These are phyloP conservation scores for Lithophane ornitopus DNA, from an alignment of 2,888 invertebrate species.

Conservation along the genomic window DNA sequence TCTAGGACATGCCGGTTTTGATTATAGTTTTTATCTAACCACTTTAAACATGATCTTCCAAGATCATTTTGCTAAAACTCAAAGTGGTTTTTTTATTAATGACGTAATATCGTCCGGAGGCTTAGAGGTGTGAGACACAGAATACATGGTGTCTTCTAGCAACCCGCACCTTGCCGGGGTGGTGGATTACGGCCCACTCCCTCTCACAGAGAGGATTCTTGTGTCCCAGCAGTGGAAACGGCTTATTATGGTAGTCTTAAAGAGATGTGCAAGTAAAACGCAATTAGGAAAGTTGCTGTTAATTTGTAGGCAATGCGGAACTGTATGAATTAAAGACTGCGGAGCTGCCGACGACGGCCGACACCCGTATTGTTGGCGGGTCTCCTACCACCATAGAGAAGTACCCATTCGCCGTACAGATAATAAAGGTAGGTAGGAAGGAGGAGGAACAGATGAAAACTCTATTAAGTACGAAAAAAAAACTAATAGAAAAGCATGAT, in stretches of 20 bases:
- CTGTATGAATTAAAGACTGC: constrained; percentile 53
- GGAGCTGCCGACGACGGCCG: constrained; percentile 38
- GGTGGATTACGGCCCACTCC: background rate
- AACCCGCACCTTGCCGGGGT: too few species aligned
- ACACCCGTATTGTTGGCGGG: constrained; percentile 80
- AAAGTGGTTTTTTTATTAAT: too few species aligned
- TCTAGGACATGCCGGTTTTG: too few species aligned
- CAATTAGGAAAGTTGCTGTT: background rate
- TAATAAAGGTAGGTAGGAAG: too few species aligned
- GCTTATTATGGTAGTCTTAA: background rate
- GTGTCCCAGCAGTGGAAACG: background rate
- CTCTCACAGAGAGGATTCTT: background rate
- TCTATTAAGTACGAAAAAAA: background rate
- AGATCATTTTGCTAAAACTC: too few species aligned
- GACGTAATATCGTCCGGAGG: too few species aligned
- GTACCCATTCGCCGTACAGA: constrained; percentile 82
- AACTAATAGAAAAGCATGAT: background rate
- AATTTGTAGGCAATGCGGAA: constrained; percentile 59
- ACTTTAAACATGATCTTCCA: too few species aligned
- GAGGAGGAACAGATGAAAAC: background rate
- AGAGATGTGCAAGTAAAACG: background rate
- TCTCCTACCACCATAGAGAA: constrained; percentile 73
- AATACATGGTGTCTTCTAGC: too few species aligned
- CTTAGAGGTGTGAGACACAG: too few species aligned
- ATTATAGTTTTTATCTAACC: too few species aligned